Conservation (phyloP, 1,140 invertebrate species). For the Pissodes strobi region DNA sequence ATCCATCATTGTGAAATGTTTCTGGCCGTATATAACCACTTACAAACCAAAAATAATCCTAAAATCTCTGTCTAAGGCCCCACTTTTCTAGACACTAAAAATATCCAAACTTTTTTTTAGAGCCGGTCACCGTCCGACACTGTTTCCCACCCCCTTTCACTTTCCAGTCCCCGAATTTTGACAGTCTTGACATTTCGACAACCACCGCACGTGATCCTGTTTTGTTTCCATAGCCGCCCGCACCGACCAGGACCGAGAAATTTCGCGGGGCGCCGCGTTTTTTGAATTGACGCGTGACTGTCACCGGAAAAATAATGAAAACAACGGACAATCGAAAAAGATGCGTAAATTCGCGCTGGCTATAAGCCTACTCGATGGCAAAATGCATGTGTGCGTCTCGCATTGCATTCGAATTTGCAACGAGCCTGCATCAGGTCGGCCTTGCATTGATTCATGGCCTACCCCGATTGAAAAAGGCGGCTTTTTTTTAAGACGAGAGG, state of each 20-base stretch:
- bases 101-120: not conserved
- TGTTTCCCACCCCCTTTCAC: too few species aligned
- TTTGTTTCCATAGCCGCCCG: conserved; percentile 1
- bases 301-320: conserved; percentile 9
- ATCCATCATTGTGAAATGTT: conserved; percentile 20
- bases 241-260: not conserved
- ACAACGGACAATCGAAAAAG: conserved; percentile 16
- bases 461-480: conserved; percentile 34
- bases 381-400: conserved; percentile 37
- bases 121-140: too few species aligned
- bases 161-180: conserved; percentile 7
- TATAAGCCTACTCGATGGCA: conserved; percentile 33
- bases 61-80: not conserved
- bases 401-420: conserved; percentile 38
- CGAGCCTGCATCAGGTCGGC: conserved; percentile 32
- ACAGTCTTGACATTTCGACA: conserved; percentile 23
- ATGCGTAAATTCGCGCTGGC: conserved; percentile 28
- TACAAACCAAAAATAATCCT: not conserved
- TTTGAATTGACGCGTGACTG: not conserved
- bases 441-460: conserved; percentile 35
- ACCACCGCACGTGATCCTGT: not conserved
- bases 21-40: conserved; percentile 4
- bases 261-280: not conserved
- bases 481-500: conserved; percentile 32
- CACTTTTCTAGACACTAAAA: conserved; percentile 1